phyloP scores from a whole-genome alignment of 2,113 vertebrate genomes.

The Hyperoodon ampullatus region DNA sequence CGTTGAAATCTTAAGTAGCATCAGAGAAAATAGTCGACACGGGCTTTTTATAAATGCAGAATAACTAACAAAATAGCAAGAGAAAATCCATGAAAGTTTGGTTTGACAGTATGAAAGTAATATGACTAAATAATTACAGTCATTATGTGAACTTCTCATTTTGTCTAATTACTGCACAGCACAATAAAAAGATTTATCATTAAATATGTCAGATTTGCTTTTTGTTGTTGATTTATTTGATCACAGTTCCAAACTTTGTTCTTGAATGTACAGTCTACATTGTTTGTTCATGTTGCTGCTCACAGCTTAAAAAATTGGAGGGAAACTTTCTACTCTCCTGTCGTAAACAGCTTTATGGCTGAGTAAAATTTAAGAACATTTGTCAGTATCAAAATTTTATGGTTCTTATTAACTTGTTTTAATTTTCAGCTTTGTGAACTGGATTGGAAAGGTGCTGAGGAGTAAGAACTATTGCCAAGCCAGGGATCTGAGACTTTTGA shows the following conservation, averaged over 20 bases:
- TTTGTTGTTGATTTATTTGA: slow-evolving; percentile 53
- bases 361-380: slow-evolving; percentile 45
- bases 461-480: slow-evolving; percentile 25
- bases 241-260: slow-evolving; percentile 30
- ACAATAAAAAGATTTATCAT: slow-evolving; percentile 45
- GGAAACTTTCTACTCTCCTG: neutral
- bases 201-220: slow-evolving; percentile 30
- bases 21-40: slow-evolving; percentile 1
- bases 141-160: slow-evolving; percentile 55
- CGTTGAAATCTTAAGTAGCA: neutral
- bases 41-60: slow-evolving; percentile 27
- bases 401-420: slow-evolving; percentile 45
- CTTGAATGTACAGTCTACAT: neutral
- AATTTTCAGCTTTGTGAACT: neutral
- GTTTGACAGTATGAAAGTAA: slow-evolving; percentile 61
- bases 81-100: slow-evolving; percentile 58
- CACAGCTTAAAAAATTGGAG: slow-evolving; percentile 36
- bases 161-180: slow-evolving; percentile 56
- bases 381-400: neutral
- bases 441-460: neutral
- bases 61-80: slow-evolving; percentile 46
- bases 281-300: neutral
- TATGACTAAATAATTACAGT: slow-evolving; percentile 65
- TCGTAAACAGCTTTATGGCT: slow-evolving; percentile 32
- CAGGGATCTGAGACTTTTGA: neutral